Conservation (phyloP, 2,888 invertebrate genomes). For the Drepanosiphum platanoidis region DNA sequence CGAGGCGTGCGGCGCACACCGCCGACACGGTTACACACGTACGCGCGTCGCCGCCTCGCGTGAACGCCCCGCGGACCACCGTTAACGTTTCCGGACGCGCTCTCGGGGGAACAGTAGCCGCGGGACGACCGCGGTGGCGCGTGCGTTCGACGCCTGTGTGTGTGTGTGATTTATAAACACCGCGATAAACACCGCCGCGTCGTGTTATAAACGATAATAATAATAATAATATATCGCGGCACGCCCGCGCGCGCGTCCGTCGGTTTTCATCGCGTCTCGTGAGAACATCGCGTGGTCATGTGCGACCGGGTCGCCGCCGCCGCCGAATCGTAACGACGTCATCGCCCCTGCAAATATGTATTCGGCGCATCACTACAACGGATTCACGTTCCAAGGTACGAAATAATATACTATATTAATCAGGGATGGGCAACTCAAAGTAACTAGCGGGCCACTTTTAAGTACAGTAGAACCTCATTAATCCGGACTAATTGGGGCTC, state of each 20-base stretch:
- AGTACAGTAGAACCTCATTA: no score
- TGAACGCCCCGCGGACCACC: background rate
- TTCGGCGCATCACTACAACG: constrained; percentile 54
- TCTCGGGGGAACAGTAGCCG: background rate
- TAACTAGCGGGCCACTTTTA: no score
- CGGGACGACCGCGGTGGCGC: background rate
- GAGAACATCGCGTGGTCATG: no score
- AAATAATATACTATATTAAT: no score
- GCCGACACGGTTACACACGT: no score
- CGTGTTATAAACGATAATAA: background rate
- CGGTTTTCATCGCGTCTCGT: background rate
- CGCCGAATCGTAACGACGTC: background rate
- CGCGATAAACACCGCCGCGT: no score
- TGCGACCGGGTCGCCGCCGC: background rate
- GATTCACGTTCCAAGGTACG: constrained; percentile 60
- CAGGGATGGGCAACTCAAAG: no score
- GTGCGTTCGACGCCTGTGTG: background rate
- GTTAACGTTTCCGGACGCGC: background rate
- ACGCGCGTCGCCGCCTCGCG: no score
- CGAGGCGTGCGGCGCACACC: background rate
- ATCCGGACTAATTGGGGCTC: no score
- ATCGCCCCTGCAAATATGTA: constrained; percentile 17
- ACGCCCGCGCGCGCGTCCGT: background rate
- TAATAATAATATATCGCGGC: background rate
- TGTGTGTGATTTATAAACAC: no score